These are phyloP conservation scores for Camptogramma bilineatum DNA, from an alignment of 2,888 invertebrate species.

Conservation along the genomic window DNA sequence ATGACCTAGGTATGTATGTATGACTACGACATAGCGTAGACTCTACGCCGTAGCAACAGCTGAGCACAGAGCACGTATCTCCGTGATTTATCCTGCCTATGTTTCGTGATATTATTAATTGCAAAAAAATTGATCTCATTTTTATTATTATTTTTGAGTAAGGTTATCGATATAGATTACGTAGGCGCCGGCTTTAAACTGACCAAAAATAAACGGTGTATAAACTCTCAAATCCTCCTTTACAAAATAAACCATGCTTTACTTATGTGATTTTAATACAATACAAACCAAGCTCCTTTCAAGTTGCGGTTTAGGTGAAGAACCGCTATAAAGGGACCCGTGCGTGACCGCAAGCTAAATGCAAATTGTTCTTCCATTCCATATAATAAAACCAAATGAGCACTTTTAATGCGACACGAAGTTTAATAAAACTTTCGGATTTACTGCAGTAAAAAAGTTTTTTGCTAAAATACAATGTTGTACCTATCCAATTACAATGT, in stretches of 20 bases:
- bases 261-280: constrained; percentile 4
- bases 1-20: too few relatives aligned
- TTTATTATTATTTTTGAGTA: too few relatives aligned
- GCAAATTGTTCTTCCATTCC: constrained; percentile 82
- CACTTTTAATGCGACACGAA: constrained; percentile 82
- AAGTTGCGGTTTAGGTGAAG: constrained; percentile 2
- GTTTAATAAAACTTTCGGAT: constrained; percentile 67
- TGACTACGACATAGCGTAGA: too few relatives aligned
- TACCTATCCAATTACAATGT: constrained; percentile 3
- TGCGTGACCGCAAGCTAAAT: constrained; percentile 81
- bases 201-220: too few relatives aligned
- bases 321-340: constrained; percentile 64
- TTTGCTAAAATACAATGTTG: constrained; percentile 19
- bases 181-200: too few relatives aligned
- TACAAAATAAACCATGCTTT: background rate
- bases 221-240: background rate
- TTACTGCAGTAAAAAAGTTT: constrained; percentile 19
- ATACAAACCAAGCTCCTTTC: constrained; percentile 3
- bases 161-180: too few relatives aligned
- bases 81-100: too few relatives aligned
- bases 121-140: too few relatives aligned
- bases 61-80: too few relatives aligned
- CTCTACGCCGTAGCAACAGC: too few relatives aligned
- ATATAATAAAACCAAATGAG: constrained; percentile 84
- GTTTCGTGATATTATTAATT: too few relatives aligned